phyloP scores from a whole-genome alignment of 2,797 vertebrate genomes.

The Ctenopoma multispine region DNA sequence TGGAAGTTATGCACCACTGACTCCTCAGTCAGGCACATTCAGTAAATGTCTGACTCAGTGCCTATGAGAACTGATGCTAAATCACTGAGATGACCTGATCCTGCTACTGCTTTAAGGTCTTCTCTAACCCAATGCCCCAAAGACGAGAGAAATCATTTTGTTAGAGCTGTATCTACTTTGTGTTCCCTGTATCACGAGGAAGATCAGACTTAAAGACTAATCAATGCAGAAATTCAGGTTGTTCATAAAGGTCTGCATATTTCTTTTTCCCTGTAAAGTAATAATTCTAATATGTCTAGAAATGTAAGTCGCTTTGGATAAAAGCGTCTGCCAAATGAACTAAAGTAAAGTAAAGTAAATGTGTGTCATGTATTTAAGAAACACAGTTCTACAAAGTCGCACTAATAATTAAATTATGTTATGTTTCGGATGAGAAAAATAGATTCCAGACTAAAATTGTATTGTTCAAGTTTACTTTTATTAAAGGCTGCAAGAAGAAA shows the following conservation, averaged over 20 bases:
- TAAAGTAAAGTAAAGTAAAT: too few relatives aligned
- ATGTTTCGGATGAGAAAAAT: too few relatives aligned
- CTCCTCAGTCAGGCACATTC: slow-evolving; percentile 46
- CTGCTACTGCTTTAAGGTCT: slow-evolving; percentile 29
- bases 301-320: too few relatives aligned
- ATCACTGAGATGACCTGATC: slow-evolving; percentile 52
- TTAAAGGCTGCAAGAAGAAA: too few relatives aligned
- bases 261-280: not conserved
- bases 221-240: not conserved
- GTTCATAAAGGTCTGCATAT: not conserved
- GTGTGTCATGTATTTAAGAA: not conserved
- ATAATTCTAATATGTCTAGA: not conserved
- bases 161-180: not conserved
- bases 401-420: too few relatives aligned
- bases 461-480: too few relatives aligned
- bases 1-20: slow-evolving; percentile 52
- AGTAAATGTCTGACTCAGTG: slow-evolving; percentile 41
- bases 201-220: not conserved
- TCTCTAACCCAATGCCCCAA: slow-evolving; percentile 8
- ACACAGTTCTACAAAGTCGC: too few relatives aligned
- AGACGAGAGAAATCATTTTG: not conserved
- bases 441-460: too few relatives aligned
- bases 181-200: not conserved
- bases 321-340: too few relatives aligned
- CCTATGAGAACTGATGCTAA: slow-evolving; percentile 48